Evolutionary conservation across 2,888 invertebrate species (phyloP).

Genomic region (Eremobia ochroleuca): DNA sequence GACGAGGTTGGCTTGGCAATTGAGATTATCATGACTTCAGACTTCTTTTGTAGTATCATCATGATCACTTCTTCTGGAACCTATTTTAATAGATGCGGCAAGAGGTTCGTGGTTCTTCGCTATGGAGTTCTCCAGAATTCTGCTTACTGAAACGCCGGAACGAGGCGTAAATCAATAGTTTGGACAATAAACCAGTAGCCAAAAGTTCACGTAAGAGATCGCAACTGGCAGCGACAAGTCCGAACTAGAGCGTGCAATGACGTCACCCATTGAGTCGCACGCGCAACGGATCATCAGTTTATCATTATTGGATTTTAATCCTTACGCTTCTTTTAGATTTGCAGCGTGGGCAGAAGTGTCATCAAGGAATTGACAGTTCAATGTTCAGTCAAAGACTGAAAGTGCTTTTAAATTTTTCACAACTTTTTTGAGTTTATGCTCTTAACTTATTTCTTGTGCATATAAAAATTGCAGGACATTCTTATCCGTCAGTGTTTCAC

Average conservation of each 20-base stretch:
- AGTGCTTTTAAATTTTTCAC: neutral
- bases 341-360: conserved; percentile 11
- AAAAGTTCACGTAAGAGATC: conserved; percentile 58
- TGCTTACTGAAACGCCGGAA: neutral
- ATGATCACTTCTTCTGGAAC: neutral
- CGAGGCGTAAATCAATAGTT: conserved; percentile 34
- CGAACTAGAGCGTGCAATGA: conserved; percentile 70
- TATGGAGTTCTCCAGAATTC: neutral
- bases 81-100: neutral
- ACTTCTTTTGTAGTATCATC: neutral
- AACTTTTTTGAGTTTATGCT: neutral
- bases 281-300: conserved; percentile 69
- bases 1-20: too few relatives aligned
- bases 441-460: too few relatives aligned
- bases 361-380: neutral
- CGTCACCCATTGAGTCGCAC: conserved; percentile 66
- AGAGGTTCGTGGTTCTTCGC: too few relatives aligned
- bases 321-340: conserved; percentile 26
- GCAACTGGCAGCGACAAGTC: conserved; percentile 67
- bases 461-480: neutral
- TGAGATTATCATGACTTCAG: neutral
- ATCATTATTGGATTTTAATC: conserved; percentile 65
- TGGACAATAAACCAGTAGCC: conserved; percentile 54
- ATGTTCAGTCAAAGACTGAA: neutral
- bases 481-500: neutral